Evolutionary conservation across 2,888 invertebrate species (phyloP), one percentile per base, ranked within the genome.

Genomic region (Platycnemis pennipes): DNA sequence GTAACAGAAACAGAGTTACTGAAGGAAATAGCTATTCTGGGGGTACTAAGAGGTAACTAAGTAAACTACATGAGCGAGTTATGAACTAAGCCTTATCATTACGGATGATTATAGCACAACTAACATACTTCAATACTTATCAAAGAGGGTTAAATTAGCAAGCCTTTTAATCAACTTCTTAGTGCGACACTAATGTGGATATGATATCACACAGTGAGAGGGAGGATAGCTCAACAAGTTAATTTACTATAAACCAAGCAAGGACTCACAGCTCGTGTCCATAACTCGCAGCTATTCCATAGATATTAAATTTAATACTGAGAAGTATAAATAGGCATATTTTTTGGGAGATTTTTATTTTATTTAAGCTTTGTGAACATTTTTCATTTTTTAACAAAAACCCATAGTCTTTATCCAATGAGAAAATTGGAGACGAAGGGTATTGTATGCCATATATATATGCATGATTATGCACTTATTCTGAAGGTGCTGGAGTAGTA

Each of bases 81-180:
- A 91, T 91, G 91, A 91, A 91, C 91, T 63, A 91, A 91, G 91
- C 91, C 63, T 91, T 91, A 91, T 56, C n/a, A 91, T 91, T 63
- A 56, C 63, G 44, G 44, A 91, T 91, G 63, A 91, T 56, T 91
- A 63, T 91, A 91, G 91, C 91, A 44, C 56, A 63, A 91, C 91
- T 91, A 91, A 56, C 77, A 91, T 91, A 91, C 56, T 42, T 44
- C 91, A 91, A 69, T 91, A 91, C 91, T 91, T 56, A 45, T 63
- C 44, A 44, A 63, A 49, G 63, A 44, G 63, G 63, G 56, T 91
- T 63, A 69, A 91, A 91, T 56, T 91, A 56, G 91, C 91, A 91
- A 91, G 91, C 91, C 63, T 91, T 91, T 56, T 44, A 69, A 63
- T 91, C 91, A 63, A 63, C 56, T 44, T 63, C 63, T 91, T 91